phyloP scores from a whole-genome alignment of 1,140 invertebrate species.

The Lordiphosa clarofinis region DNA sequence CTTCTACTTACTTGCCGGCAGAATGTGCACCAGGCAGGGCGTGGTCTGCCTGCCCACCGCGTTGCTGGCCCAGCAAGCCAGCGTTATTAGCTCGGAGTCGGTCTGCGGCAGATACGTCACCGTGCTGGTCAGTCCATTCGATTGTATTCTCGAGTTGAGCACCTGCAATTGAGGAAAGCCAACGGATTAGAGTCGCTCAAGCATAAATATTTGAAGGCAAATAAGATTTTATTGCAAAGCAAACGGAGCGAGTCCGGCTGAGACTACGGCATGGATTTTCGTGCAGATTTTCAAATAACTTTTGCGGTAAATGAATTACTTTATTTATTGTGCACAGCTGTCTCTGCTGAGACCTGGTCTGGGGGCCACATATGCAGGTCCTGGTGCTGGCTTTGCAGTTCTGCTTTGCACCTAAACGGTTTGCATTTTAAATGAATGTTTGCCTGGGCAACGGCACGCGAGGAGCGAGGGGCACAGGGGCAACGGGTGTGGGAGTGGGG shows the following conservation, averaged over 20 bases:
- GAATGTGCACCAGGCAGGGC: constrained; percentile 90
- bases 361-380: constrained; percentile 43
- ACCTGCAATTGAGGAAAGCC: constrained; percentile 73
- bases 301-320: constrained; percentile 74
- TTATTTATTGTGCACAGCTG: constrained; percentile 72
- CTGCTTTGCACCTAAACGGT: constrained; percentile 40
- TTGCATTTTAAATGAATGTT: constrained; percentile 52
- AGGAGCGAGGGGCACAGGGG: background rate
- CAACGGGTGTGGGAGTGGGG: background rate
- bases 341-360: constrained; percentile 19
- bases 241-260: constrained; percentile 43
- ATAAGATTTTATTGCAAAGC: constrained; percentile 69
- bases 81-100: constrained; percentile 87
- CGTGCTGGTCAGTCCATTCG: constrained; percentile 85
- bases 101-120: constrained; percentile 84
- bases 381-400: constrained; percentile 32
- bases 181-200: constrained; percentile 40
- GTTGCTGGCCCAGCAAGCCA: constrained; percentile 93
- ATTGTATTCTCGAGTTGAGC: constrained; percentile 82
- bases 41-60: constrained; percentile 88
- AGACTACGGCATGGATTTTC: constrained; percentile 37
- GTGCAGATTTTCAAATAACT: constrained; percentile 73
- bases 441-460: background rate
- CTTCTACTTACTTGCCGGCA: constrained; percentile 86
- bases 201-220: constrained; percentile 73